Base-by-base conservation (phyloP, 2,797 vertebrate genomes). In the Trichosurus vulpecula region DNA sequence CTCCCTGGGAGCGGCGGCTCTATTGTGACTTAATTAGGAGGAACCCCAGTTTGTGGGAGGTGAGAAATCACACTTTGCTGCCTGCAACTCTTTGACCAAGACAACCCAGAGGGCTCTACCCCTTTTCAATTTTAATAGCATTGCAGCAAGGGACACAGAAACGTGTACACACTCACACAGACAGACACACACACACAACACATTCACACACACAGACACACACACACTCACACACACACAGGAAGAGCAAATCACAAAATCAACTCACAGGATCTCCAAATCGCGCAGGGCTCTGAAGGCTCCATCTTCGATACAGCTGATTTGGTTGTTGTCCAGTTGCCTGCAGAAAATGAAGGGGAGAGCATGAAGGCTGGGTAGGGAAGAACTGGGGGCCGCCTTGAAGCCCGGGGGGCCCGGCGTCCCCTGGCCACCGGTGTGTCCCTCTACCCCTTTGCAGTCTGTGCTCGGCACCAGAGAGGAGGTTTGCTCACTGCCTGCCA, bases 261-360 rank as follows among this genome's bases (percentile, higher is more conserved):
- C 98, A 98, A 99, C 99, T 99, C 99, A 99, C 99, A 99, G 99
- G 98, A 99, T 99, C 99, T 99, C 99, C 99, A 99, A 99, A 99
- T 99, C 99, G 96, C 99, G 99, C 98, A 99, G 99, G 81, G 99
- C 99, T 98, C 99, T 99, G 99, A 99, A 99, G 99, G 99, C 99
- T 99, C 99, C 99, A 99, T 99, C 99, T 99, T 99, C 99, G 97
- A 99, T 99, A 99, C 99, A 99, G 99, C 99, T 99, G 99, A 99
- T 99, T 99, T 99, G 99, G 99, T 99, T 99, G 99, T 99, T 99
- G 99, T 99, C 99, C 99, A 99, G 99, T 98, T 99, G 99, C 99
- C 99, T 99, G 99, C 98, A 99, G 98, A 96, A 98, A 97, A 99
- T 99, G 98, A 99, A 98, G 98, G 98, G 96, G 98, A 99, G 98